Conservation (phyloP, 2,113 vertebrate species). For the Istiophorus platypterus region DNA sequence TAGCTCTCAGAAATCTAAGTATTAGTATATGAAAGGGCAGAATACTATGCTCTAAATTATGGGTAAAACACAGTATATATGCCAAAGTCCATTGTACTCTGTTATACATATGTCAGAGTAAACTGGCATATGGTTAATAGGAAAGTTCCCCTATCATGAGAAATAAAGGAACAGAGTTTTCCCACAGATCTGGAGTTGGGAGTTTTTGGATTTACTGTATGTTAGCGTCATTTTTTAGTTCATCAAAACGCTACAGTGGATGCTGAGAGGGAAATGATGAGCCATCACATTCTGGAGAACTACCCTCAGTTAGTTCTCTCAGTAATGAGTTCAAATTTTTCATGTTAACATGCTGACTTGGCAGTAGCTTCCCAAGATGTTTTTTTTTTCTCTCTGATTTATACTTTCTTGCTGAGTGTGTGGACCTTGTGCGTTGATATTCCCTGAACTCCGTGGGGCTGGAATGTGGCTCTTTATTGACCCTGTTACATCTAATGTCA, state of each 20-base stretch:
- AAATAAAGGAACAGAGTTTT: conserved; percentile 6
- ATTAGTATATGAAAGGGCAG: not conserved
- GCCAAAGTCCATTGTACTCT: not conserved
- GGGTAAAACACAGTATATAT: not conserved
- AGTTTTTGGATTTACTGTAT: conserved; percentile 27
- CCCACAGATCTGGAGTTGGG: conserved; percentile 5
- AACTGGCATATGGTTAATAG: not conserved
- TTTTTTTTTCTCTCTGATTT: conserved; percentile 68
- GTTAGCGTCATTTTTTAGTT: conserved; percentile 19
- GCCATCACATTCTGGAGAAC: not conserved
- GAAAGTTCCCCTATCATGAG: conserved; percentile 18
- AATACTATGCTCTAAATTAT: not conserved
- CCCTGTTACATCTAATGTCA: conserved; percentile 41
- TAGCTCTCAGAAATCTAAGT: not conserved
- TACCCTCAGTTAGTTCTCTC: conserved; percentile 50
- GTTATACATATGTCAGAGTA: not conserved
- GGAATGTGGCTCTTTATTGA: conserved; percentile 64
- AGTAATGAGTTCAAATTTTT: conserved; percentile 60
- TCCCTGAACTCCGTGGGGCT: conserved; percentile 50
- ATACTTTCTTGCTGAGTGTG: conserved; percentile 59
- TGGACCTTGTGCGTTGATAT: conserved; percentile 23
- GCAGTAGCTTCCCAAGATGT: conserved; percentile 31
- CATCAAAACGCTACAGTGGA: conserved; percentile 42
- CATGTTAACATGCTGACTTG: conserved; percentile 69
- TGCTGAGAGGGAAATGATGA: conserved; percentile 48